Conservation (phyloP, 1,140 invertebrate genomes). For the Brachionus rotundiformis region DNA sequence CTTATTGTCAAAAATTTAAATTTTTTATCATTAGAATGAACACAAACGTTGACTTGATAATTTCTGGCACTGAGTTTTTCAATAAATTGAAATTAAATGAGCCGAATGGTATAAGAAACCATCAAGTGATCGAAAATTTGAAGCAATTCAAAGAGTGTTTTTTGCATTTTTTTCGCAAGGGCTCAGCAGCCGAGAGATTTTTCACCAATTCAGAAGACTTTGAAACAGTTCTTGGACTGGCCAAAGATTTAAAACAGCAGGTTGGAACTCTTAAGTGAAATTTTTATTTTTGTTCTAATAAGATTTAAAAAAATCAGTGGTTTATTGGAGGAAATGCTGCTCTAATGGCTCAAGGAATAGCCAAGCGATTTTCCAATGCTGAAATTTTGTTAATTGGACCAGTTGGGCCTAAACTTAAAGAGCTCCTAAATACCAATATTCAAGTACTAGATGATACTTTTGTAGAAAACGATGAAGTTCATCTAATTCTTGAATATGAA, state of each 20-base stretch:
- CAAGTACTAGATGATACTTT: conserved; percentile 57
- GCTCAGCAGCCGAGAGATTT: conserved; percentile 64
- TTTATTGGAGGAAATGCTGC: conserved; percentile 66
- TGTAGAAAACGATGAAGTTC: conserved; percentile 64
- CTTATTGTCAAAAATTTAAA: neutral
- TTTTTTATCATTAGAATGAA: conserved; percentile 62
- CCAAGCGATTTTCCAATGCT: conserved; percentile 61
- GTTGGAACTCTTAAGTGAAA: conserved; percentile 54
- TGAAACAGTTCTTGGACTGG: conserved; percentile 59
- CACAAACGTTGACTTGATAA: conserved; percentile 65
- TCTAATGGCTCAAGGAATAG: conserved; percentile 65
- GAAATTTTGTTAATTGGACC: conserved; percentile 65
- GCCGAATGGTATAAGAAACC: conserved; percentile 56
- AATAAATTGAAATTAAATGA: conserved; percentile 56
- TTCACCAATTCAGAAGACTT: conserved; percentile 57
- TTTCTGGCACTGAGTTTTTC: conserved; percentile 61
- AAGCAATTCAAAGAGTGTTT: conserved; percentile 63
- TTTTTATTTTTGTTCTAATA: neutral
- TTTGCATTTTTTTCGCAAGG: conserved; percentile 63
- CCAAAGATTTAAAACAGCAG: conserved; percentile 57
- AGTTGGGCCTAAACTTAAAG: conserved; percentile 63
- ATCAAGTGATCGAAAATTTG: conserved; percentile 58
- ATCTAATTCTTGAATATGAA: conserved; percentile 65
- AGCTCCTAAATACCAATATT: conserved; percentile 61
- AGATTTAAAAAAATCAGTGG: conserved; percentile 57